phyloP scores from a whole-genome alignment of 2,113 vertebrate genomes.

The Campylorhamphus procurvoides region DNA sequence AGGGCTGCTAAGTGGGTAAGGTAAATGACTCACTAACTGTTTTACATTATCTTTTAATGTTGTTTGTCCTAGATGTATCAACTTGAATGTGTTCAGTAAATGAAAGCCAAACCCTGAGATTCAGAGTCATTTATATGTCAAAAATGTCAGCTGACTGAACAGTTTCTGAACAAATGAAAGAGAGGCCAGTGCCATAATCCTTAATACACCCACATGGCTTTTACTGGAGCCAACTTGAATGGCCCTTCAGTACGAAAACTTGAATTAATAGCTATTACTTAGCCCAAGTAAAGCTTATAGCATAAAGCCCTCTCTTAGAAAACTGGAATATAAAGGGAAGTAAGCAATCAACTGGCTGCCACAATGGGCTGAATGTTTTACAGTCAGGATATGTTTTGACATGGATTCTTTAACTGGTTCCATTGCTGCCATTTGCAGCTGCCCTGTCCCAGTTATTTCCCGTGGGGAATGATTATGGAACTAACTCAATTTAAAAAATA shows the following conservation, averaged over 20 bases:
- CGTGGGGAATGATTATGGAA: neutral
- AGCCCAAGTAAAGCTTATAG: neutral
- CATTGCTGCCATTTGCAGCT: neutral
- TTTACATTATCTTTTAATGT: neutral
- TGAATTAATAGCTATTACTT: neutral
- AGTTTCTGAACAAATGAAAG: neutral
- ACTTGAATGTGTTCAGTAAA: neutral
- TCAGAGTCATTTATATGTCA: neutral
- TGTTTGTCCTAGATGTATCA: neutral
- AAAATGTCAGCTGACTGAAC: neutral
- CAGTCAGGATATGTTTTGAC: neutral
- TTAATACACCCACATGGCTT: neutral
- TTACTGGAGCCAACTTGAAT: neutral
- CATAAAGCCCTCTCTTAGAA: neutral
- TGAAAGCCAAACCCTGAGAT: neutral
- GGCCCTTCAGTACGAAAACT: neutral
- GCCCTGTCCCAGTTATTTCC: neutral
- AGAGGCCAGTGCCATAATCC: neutral
- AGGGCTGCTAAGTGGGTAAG: neutral
- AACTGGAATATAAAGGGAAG: neutral
- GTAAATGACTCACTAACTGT: neutral
- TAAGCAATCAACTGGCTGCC: neutral
- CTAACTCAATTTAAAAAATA: neutral
- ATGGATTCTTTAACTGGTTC: neutral
- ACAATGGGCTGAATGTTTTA: neutral